Base-by-base conservation (phyloP, 2,113 vertebrate genomes). In the Blennius ocellaris region DNA sequence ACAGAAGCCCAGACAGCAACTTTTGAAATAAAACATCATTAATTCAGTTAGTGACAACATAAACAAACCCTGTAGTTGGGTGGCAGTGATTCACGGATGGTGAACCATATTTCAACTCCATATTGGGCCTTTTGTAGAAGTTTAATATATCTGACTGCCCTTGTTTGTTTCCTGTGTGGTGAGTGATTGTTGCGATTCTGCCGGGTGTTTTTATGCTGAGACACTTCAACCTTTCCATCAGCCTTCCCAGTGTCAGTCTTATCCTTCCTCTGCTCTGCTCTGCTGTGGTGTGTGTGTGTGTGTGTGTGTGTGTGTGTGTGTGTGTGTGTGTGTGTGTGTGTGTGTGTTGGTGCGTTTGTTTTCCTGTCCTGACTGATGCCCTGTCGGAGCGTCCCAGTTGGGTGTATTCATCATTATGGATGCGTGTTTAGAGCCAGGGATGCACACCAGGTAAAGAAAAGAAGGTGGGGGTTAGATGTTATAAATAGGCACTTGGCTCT, bases 401-500 rank as follows among this genome's bases (percentile, higher is more conserved):
- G 84, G 83, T 61, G 81, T 88, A 90, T 92, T 91, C 89, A 88
- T 93, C 92, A 90, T 91, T 88, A 86, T 69, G 83, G 86, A 85
- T 87, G 84, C 85, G 75, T 89, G 87, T 91, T 91, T 85, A 85
- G 90, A 90, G 84, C 70, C 69, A 70, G 76, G 83, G 81, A 87
- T 89, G 88, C 83, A 76, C 90, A 88, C 89, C 90, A 91, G 90
- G 89, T 92, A 90, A 88, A 88, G 87, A 77, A 69, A 69, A 52
- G 63, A 11, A 45, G 12, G 21, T 2, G 30, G 58, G 47, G 12
- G 59, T 30, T 30, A 2, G 43, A 0, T 68, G 84, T 92, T 92
- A 93, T 93, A 93, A 94, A 94, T 94, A 91, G 92, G 82, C 83
- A 86, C 83, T 88, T 92, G 87, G 85, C 82, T 88, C 90, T 93